Evolutionary conservation across 1,140 invertebrate genomes (phyloP).

Genomic region (Dinothrombium tinctorium): DNA sequence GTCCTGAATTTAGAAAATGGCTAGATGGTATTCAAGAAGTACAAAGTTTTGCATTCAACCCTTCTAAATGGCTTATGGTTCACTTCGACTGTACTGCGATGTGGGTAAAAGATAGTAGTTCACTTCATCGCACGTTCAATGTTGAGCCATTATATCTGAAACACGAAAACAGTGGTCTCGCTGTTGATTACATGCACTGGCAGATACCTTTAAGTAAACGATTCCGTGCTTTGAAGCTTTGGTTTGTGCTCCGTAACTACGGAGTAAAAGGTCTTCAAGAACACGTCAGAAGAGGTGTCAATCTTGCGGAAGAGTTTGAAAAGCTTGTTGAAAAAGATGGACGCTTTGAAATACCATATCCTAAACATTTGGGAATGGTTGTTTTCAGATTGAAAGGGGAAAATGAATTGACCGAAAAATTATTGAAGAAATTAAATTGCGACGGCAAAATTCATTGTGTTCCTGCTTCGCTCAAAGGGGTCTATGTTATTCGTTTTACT

Average conservation of each 20-base stretch:
- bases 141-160: constrained; percentile 96
- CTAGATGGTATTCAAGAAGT: constrained; percentile 67
- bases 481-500: constrained; percentile 72
- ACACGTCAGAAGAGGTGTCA: constrained; percentile 48
- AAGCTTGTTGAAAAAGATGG: constrained; percentile 36
- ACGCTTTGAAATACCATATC: constrained; percentile 48
- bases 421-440: constrained; percentile 78
- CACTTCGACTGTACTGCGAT: constrained; percentile 87
- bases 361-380: constrained; percentile 50
- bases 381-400: constrained; percentile 62
- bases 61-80: constrained; percentile 85
- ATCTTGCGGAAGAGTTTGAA: constrained; percentile 49
- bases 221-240: constrained; percentile 75
- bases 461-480: constrained; percentile 48
- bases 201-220: constrained; percentile 70
- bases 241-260: constrained; percentile 67
- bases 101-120: constrained; percentile 65
- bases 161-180: constrained; percentile 77
- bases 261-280: constrained; percentile 48
- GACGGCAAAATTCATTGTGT: constrained; percentile 94
- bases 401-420: constrained; percentile 79
- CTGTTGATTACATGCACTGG: constrained; percentile 90
- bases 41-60: constrained; percentile 84
- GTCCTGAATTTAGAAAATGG: constrained; percentile 66
- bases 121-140: constrained; percentile 70